Conservation (phyloP, 1,140 invertebrate genomes). For the Caenorhabditis elegans region DNA sequence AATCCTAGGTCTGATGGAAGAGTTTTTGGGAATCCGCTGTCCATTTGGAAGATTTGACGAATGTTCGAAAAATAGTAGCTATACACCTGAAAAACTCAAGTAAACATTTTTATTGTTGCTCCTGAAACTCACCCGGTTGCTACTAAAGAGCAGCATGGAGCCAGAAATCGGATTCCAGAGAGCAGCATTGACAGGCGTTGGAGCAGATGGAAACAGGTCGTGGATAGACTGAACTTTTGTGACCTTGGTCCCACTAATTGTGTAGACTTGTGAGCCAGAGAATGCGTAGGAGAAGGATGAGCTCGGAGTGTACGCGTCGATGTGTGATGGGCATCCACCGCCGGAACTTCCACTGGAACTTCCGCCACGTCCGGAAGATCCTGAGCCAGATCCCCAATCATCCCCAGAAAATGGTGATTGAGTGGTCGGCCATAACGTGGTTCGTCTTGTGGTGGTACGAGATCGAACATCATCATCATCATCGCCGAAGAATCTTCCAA, state of each 20-base stretch:
- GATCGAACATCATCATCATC: constrained; percentile 2
- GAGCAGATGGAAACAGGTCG: constrained; percentile 42
- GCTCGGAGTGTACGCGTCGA: constrained; percentile 45
- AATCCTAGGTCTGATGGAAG: constrained; percentile 36
- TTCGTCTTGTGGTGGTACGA: neutral
- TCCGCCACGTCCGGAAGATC: neutral
- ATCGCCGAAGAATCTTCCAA: constrained; percentile 42
- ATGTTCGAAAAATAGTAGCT: constrained; percentile 42
- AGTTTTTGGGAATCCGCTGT: constrained; percentile 42
- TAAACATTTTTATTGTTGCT: neutral
- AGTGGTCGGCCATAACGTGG: neutral
- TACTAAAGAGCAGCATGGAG: constrained; percentile 39
- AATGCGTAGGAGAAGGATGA: constrained; percentile 40
- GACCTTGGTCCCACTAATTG: constrained; percentile 19
- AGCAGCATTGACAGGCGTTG: constrained; percentile 35
- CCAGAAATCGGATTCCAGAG: constrained; percentile 43
- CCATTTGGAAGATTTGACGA: constrained; percentile 40
- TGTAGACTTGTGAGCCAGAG: constrained; percentile 40
- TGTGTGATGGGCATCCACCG: constrained; percentile 21
- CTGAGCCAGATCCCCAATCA: constrained; percentile 11
- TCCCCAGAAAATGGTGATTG: neutral
- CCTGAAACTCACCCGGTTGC: neutral
- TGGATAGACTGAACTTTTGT: neutral
- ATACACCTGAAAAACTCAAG: constrained; percentile 26
- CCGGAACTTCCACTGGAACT: neutral